Conservation (phyloP, 2,113 vertebrate genomes). For the Equus przewalskii region DNA sequence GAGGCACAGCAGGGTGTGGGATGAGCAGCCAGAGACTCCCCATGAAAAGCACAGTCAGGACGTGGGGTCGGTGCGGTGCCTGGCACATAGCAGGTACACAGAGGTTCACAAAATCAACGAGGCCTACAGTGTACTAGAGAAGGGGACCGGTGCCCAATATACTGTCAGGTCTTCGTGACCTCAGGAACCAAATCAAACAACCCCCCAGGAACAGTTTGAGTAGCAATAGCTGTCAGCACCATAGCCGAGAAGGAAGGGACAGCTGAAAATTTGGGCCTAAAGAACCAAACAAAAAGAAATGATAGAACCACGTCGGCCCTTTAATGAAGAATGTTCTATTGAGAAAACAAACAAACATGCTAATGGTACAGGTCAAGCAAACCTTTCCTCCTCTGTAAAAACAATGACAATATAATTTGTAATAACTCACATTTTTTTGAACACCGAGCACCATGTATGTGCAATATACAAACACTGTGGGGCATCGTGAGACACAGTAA, state of each 20-base stretch:
- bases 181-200: slow-evolving; percentile 45
- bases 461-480: neutral
- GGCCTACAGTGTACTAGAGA: neutral
- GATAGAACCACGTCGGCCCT: neutral
- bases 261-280: neutral
- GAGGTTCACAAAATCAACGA: neutral
- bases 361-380: slow-evolving; percentile 9
- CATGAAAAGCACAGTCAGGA: neutral
- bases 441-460: neutral
- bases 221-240: neutral
- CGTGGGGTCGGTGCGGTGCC: rapidly evolving
- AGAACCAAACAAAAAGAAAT: slow-evolving; percentile 39
- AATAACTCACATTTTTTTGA: slow-evolving; percentile 28
- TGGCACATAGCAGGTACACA: neutral
- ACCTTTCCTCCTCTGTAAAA: slow-evolving; percentile 50
- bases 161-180: neutral
- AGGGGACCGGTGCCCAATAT: neutral
- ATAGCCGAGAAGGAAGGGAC: slow-evolving; percentile 20
- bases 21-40: neutral
- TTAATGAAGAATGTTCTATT: neutral
- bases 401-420: slow-evolving; percentile 8
- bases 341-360: neutral
- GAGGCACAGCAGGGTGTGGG: neutral
- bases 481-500: neutral
- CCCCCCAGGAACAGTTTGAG: neutral